Evolutionary conservation across 92 coral and sea anemone genomes (phyloP).

Genomic region (Umimayanthus kanabou): DNA sequence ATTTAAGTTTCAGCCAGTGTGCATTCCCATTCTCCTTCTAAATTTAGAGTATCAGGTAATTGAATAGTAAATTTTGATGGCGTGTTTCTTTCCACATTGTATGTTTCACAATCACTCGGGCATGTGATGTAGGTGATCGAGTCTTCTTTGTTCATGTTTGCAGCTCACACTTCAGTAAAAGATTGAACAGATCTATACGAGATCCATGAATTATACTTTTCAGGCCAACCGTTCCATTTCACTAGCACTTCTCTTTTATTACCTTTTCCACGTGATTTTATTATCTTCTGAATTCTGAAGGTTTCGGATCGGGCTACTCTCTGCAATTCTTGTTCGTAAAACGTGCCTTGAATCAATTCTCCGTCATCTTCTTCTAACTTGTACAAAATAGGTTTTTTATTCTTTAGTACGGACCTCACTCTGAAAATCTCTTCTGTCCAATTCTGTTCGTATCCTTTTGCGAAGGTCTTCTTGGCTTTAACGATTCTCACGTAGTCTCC

Average conservation of each 20-base stretch:
- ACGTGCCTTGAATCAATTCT: not conserved
- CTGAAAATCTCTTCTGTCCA: not conserved
- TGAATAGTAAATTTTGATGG: too few species aligned
- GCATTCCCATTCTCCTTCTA: not conserved
- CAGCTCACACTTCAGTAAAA: too few species aligned
- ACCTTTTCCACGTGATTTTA: not conserved
- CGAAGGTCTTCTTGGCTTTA: not conserved
- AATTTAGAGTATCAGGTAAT: not conserved
- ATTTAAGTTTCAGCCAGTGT: not conserved
- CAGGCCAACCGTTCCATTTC: not conserved
- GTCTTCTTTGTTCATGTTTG: too few species aligned
- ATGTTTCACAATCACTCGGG: not conserved
- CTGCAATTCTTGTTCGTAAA: not conserved
- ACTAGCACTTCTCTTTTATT: not conserved
- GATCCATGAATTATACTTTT: not conserved
- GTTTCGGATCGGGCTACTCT: not conserved
- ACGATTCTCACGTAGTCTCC: not conserved
- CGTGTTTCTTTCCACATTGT: too few species aligned
- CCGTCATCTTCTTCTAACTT: not conserved
- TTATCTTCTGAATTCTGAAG: not conserved
- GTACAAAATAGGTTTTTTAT: not conserved
- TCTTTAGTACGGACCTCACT: not conserved
- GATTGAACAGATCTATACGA: not conserved
- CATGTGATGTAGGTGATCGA: not conserved
- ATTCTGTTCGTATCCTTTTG: not conserved